A percentile compares a stretch with the other conserved stretches of the same genome.
These are phyloP conservation scores for Xylocopa sonorina DNA, from an alignment of 1,140 invertebrate species.

Conservation along the genomic window DNA sequence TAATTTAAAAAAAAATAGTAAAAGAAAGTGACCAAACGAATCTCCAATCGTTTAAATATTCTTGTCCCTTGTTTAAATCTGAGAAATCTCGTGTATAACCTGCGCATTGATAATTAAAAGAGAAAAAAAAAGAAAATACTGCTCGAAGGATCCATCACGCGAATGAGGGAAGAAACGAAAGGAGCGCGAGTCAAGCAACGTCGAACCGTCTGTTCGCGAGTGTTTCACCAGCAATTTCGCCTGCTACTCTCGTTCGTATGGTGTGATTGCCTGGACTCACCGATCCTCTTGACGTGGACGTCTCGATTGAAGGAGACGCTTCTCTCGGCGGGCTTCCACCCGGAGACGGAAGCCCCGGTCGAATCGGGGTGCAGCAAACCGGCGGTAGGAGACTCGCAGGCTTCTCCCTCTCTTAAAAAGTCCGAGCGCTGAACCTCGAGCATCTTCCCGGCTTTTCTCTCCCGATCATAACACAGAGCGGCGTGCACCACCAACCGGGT, in stretches of 20 bases:
- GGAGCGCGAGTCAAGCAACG: constrained; percentile 48
- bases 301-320: constrained; percentile 94
- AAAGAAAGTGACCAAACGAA: too few relatives aligned
- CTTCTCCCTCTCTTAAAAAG: constrained; percentile 80
- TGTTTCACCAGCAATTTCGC: constrained; percentile 34
- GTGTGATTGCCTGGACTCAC: constrained; percentile 84
- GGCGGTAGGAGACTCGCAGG: constrained; percentile 64
- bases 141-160: too few relatives aligned
- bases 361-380: constrained; percentile 61
- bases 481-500: constrained; percentile 1
- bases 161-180: not conserved
- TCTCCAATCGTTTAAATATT: too few relatives aligned
- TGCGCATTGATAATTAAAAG: too few relatives aligned
- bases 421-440: constrained; percentile 83
- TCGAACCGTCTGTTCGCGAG: constrained; percentile 14
- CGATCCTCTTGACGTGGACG: constrained; percentile 93
- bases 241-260: constrained; percentile 56
- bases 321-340: constrained; percentile 82
- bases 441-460: constrained; percentile 77
- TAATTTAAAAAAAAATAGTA: too few relatives aligned
- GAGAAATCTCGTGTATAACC: too few relatives aligned
- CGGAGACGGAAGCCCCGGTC: constrained; percentile 60
- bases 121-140: too few relatives aligned
- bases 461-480: constrained; percentile 71
- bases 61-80: too few relatives aligned